These are phyloP conservation scores for Pteruthius melanotis DNA, from an alignment of 2,113 vertebrate genomes.

Conservation along the genomic window DNA sequence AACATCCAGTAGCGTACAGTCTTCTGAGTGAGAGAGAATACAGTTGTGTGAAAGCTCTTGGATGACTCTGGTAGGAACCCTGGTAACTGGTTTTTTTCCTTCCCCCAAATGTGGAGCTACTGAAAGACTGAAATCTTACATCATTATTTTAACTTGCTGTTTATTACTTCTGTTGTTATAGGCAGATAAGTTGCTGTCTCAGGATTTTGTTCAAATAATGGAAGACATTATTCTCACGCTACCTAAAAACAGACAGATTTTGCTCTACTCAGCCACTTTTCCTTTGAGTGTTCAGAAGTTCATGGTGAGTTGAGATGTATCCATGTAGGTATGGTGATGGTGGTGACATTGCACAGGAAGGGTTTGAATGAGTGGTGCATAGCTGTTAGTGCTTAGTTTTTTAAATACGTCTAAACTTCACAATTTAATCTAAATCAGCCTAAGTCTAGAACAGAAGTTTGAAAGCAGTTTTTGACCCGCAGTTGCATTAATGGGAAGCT, in stretches of 20 bases:
- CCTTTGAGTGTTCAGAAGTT: constrained; percentile 99
- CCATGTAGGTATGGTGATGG: fast-evolving
- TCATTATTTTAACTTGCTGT: background rate
- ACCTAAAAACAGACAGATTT: constrained; percentile 96
- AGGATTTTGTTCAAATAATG: constrained; percentile 99
- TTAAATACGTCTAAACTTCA: background rate
- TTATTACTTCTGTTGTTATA: constrained; percentile 51
- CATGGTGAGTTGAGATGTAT: constrained; percentile 80
- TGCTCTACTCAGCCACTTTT: constrained; percentile 98
- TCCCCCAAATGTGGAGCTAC: background rate
- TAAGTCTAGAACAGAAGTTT: background rate
- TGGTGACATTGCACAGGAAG: fast-evolving
- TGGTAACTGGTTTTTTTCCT: background rate
- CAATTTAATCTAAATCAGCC: background rate
- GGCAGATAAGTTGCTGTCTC: constrained; percentile 98
- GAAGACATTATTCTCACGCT: constrained; percentile 95
- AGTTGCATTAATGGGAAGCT: background rate
- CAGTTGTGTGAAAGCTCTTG: background rate
- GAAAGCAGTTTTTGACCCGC: fast-evolving
- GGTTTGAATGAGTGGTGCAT: background rate
- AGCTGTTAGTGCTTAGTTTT: background rate
- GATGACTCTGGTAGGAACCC: background rate
- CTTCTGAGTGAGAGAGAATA: background rate
- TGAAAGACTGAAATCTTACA: background rate
- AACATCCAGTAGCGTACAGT: fast-evolving